Evolutionary conservation across 2,113 vertebrate species (phyloP).

Genomic region (Taxidea taxus): DNA sequence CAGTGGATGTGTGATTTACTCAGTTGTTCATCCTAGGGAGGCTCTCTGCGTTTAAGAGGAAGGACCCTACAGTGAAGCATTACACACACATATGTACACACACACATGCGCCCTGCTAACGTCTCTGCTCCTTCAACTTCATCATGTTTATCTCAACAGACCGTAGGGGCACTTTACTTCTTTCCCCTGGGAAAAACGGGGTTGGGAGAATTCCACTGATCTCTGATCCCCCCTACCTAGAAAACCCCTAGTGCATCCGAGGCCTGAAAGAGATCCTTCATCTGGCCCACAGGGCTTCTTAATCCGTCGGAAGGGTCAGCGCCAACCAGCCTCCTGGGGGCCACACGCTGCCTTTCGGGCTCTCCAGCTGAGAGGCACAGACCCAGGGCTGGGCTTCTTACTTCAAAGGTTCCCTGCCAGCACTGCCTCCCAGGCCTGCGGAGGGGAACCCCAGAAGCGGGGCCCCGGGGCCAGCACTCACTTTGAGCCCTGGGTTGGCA

Average conservation of each 20-base stretch:
- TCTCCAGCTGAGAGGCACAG: constrained; percentile 50
- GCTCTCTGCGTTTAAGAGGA: not conserved
- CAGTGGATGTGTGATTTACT: not conserved
- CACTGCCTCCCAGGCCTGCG: fast-evolving
- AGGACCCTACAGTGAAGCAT: not conserved
- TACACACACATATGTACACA: not conserved
- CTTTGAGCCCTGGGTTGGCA: constrained; percentile 97
- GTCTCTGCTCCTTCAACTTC: not conserved
- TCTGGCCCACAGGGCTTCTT: constrained; percentile 14
- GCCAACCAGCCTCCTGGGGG: not conserved
- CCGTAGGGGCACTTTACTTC: not conserved
- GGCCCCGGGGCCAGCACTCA: constrained; percentile 37
- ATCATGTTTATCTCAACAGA: not conserved
- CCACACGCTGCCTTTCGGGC: not conserved
- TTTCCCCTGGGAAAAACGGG: not conserved
- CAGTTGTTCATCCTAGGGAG: not conserved
- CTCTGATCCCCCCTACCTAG: not conserved
- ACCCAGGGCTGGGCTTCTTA: not conserved
- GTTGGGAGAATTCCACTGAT: not conserved
- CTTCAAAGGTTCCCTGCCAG: not conserved
- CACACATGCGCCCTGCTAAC: not conserved
- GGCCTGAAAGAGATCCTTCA: not conserved
- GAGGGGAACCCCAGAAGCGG: not conserved
- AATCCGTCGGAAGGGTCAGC: constrained; percentile 47
- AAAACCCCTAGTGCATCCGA: not conserved